Percentiles rank a stretch among this genome's conserved stretches.
Conservation (phyloP, 2,888 invertebrate genomes). For the Apomyelois bistriatella region DNA sequence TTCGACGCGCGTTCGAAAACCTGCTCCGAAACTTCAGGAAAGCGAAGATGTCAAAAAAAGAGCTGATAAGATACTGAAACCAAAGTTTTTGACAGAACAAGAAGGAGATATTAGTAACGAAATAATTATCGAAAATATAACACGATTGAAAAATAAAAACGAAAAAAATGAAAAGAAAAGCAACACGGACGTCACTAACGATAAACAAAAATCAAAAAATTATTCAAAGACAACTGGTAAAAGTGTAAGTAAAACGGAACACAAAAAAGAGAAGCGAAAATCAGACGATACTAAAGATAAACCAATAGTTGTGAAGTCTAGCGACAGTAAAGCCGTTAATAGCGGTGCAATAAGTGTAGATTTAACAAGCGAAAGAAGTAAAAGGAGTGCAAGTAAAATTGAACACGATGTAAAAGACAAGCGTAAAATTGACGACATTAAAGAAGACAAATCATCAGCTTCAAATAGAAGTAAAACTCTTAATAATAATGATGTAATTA, state of each 20-base stretch:
- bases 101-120: constrained; percentile 52
- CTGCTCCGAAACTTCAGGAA: constrained; percentile 45
- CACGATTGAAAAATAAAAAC: constrained; percentile 43
- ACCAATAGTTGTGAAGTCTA: neutral
- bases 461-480: neutral
- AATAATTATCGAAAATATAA: constrained; percentile 55
- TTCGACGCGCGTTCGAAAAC: constrained; percentile 57
- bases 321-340: neutral
- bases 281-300: neutral
- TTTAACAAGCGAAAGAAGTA: neutral
- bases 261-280: neutral
- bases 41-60: constrained; percentile 29
- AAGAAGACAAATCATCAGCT: neutral
- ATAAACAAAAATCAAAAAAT: constrained; percentile 15
- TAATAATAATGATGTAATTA: neutral
- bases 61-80: constrained; percentile 39
- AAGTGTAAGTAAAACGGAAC: constrained; percentile 8
- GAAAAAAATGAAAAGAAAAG: constrained; percentile 35
- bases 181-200: constrained; percentile 17
- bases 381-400: constrained; percentile 15
- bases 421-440: neutral
- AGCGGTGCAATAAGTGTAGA: neutral
- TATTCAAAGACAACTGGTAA: constrained; percentile 5
- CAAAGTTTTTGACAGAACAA: constrained; percentile 43
- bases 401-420: constrained; percentile 5